A percentile compares a stretch with the other conserved stretches of the same genome.
Evolutionary conservation across 2,113 vertebrate genomes (phyloP).

Genomic region (Petaurus breviceps): DNA sequence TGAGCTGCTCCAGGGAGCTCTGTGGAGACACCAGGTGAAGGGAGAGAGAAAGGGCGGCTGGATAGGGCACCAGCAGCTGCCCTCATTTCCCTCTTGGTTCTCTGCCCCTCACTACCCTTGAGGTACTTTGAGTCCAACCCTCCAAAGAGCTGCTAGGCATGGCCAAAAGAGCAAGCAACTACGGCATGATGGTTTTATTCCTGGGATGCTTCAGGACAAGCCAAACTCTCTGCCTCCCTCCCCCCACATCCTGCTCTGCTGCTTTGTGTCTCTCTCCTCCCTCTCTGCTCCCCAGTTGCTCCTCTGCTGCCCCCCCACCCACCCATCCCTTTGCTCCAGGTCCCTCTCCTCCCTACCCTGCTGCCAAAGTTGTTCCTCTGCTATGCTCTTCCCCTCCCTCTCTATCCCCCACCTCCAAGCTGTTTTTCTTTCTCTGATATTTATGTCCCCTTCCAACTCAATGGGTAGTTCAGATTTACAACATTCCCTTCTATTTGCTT

Average conservation of each 20-base stretch:
- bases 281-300: too few relatives aligned
- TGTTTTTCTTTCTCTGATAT: background rate
- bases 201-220: background rate
- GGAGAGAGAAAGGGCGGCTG: background rate
- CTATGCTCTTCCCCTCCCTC: background rate
- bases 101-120: background rate
- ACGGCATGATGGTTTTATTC: background rate
- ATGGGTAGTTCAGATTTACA: background rate
- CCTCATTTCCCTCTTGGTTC: background rate
- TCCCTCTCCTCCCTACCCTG: background rate
- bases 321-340: too few relatives aligned
- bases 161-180: background rate
- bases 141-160: background rate
- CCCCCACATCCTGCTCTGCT: background rate
- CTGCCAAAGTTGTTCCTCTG: background rate
- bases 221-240: too few relatives aligned
- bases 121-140: background rate
- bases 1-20: constrained; percentile 94
- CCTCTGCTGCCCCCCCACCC: background rate
- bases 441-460: background rate
- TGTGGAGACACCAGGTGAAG: constrained; percentile 66
- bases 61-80: background rate
- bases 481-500: background rate
- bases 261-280: background rate
- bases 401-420: too few relatives aligned